Base-by-base conservation (phyloP, 1,140 invertebrate species). In the Mercenaria mercenaria region DNA sequence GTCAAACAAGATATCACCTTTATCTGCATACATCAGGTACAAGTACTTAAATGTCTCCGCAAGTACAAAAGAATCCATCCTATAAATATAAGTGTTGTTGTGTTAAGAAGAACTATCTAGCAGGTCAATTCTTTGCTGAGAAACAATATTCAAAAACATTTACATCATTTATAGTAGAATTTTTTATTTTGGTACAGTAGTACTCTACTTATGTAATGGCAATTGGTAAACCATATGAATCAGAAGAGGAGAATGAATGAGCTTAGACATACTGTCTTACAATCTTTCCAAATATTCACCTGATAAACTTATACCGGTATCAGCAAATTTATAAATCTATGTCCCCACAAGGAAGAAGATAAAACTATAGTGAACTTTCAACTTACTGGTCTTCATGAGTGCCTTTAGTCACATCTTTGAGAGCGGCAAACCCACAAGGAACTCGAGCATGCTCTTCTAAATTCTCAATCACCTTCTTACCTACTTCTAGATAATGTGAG, bases 31-130 rank as follows among this genome's bases (percentile, higher is more conserved):
- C 83, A 99, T 96, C 93, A 99, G 97, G 96, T 98, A 99, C 11
- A 99, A 96, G 96, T 99, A 99, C 96, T 99, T 99, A 91, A 99
- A 98, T 2, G 99, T 99, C 96, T 99, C 99, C 0, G 99, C 98
- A 0, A 99, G 96, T 0, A 99, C 98, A 96, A 99, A 99, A 0
- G 99, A 99, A 95, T 99, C 99, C 99, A 99, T 99, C 92, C 99
- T 97, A 91, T 26, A 92, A 91, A 89, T 74, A 90, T 92, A 84
- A 47, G 6, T 47, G n/a, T n/a, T n/a, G n/a, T n/a, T n/a, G n/a
- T n/a, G n/a, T n/a, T n/a, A n/a, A n/a, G n/a, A n/a, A n/a, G n/a
- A n/a, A n/a, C n/a, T n/a, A n/a, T n/a, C n/a, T n/a, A n/a, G n/a
- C n/a, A n/a, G n/a, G n/a, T n/a, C n/a, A n/a, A n/a, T n/a, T n/a